These are phyloP conservation scores for Tortrix viridana DNA, from an alignment of 2,888 invertebrate species.

Conservation along the genomic window DNA sequence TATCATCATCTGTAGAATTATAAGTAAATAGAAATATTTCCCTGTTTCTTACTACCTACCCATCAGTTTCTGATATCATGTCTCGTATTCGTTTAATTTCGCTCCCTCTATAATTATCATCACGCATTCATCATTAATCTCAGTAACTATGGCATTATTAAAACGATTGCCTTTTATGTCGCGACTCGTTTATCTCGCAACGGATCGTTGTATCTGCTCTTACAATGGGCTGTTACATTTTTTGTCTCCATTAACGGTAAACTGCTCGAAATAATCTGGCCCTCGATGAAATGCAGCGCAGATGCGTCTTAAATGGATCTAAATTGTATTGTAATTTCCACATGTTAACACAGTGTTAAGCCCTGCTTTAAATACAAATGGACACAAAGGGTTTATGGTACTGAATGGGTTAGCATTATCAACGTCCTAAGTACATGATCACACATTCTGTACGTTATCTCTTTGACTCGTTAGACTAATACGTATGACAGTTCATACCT, in stretches of 20 bases:
- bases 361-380: no score
- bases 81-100: not conserved
- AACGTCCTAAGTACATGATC: no score
- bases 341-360: not conserved
- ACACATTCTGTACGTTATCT: no score
- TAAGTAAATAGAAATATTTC: no score
- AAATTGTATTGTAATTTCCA: not conserved
- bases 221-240: slow-evolving; percentile 28
- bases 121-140: not conserved
- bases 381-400: no score
- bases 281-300: slow-evolving; percentile 18
- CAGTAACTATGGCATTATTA: not conserved
- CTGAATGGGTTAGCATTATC: no score
- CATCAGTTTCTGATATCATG: not conserved
- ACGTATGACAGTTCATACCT: no score
- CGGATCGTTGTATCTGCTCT: slow-evolving; percentile 31
- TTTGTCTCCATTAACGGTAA: slow-evolving; percentile 49
- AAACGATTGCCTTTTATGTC: slow-evolving; percentile 12
- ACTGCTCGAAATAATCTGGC: slow-evolving; percentile 35
- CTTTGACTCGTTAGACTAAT: no score
- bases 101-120: not conserved
- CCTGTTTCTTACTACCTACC: not conserved
- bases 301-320: slow-evolving; percentile 17
- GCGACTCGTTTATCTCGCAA: not conserved
- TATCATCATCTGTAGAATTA: no score